A percentile compares a stretch with the other conserved stretches of the same genome.
Conservation (phyloP, 2,797 vertebrate species). For the Orestias chungarensis region DNA sequence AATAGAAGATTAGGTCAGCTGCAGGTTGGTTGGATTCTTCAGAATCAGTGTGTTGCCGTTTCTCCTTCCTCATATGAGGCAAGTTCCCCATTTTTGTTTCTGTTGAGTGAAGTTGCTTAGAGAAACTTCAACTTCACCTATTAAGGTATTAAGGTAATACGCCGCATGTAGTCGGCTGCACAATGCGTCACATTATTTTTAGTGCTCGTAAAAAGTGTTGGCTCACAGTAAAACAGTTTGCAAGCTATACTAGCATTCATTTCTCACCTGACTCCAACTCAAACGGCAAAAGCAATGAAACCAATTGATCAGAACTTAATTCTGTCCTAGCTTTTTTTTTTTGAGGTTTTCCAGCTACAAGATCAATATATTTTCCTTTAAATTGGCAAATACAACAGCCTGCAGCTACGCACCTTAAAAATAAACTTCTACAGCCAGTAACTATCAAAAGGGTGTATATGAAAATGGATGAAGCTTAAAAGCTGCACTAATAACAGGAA, state of each 20-base stretch:
- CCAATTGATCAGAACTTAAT: neutral
- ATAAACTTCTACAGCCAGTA: neutral
- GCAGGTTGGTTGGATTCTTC: constrained; percentile 1
- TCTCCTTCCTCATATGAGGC: constrained; percentile 21
- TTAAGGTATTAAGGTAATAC: neutral
- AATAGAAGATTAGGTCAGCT: constrained; percentile 4
- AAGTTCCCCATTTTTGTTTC: neutral
- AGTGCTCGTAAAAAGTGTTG: neutral
- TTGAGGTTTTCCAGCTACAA: neutral
- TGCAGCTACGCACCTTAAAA: neutral
- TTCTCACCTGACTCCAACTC: neutral
- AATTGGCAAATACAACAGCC: neutral
- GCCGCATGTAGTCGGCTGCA: too few relatives aligned
- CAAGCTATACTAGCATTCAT: neutral
- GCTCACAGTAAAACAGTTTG: neutral
- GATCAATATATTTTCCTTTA: neutral
- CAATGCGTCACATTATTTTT: neutral
- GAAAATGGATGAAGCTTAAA: neutral
- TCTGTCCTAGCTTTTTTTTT: neutral
- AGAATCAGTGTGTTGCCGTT: constrained; percentile 2
- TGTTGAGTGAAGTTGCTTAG: constrained; percentile 1
- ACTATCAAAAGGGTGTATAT: neutral
- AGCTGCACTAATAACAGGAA: neutral
- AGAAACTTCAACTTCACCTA: neutral
- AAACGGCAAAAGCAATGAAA: neutral